Conservation (phyloP, 35 echinoderm and acorn worm species). For the Stichopus chloronotus region DNA sequence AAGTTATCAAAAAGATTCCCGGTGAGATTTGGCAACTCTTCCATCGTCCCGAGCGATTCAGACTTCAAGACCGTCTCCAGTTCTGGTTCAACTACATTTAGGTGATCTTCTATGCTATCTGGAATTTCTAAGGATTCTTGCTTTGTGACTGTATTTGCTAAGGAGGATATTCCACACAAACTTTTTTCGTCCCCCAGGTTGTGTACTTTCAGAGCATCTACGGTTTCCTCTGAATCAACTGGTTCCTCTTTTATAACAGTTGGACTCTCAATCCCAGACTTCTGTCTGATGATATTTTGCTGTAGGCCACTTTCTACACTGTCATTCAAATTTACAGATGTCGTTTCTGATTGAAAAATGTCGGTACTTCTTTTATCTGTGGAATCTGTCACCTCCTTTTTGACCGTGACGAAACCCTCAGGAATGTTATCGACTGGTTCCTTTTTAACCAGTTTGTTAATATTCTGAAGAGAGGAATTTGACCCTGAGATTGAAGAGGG, state of each 20-base stretch:
- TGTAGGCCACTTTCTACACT: background rate
- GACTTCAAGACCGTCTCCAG: conserved; percentile 43
- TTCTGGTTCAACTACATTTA: conserved; percentile 23
- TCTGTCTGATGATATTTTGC: background rate
- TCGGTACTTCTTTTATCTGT: background rate
- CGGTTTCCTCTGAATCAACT: background rate
- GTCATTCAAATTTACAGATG: background rate
- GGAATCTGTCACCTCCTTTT: background rate
- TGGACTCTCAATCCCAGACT: background rate
- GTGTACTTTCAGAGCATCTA: background rate
- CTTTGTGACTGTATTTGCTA: background rate
- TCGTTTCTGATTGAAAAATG: background rate
- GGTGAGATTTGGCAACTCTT: conserved; percentile 48
- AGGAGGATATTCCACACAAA: background rate
- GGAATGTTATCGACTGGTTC: conserved; percentile 44
- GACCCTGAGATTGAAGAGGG: background rate
- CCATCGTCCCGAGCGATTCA: conserved; percentile 13
- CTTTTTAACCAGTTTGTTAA: background rate
- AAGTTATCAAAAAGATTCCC: conserved; percentile 61
- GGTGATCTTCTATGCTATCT: conserved; percentile 55
- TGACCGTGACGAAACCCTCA: background rate
- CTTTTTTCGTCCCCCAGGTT: background rate
- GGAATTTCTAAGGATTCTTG: conserved; percentile 60
- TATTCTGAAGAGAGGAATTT: background rate
- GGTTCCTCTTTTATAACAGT: conserved; percentile 1